These are phyloP conservation scores for Drosophila robusta DNA, from an alignment of 2,888 invertebrate genomes.

Conservation along the genomic window DNA sequence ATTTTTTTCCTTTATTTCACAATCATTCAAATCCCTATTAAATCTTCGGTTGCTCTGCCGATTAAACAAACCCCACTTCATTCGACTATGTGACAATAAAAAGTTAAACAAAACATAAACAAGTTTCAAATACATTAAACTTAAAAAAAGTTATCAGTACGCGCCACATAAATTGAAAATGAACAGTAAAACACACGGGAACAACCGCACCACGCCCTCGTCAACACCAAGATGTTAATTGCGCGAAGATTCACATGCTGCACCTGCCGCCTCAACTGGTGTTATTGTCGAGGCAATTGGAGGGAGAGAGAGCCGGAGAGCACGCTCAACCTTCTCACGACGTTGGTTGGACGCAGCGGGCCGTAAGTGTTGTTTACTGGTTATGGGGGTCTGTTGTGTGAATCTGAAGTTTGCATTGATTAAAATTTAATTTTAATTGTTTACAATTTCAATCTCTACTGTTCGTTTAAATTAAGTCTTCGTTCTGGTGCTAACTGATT, in stretches of 20 bases:
- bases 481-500: slow-evolving; percentile 25
- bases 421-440: slow-evolving; percentile 60
- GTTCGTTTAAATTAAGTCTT: slow-evolving; percentile 42
- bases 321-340: slow-evolving; percentile 16
- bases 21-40: slow-evolving; percentile 36
- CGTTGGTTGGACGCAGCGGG: slow-evolving; percentile 2
- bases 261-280: slow-evolving; percentile 42
- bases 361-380: slow-evolving; percentile 8
- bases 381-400: slow-evolving; percentile 18
- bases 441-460: slow-evolving; percentile 33
- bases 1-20: slow-evolving; percentile 63
- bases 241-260: slow-evolving; percentile 28
- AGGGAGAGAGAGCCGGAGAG: slow-evolving; percentile 47
- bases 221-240: slow-evolving; percentile 15
- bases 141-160: slow-evolving; percentile 65
- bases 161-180: slow-evolving; percentile 63
- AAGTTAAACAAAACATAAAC: slow-evolving; percentile 31
- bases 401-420: slow-evolving; percentile 52
- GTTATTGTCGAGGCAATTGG: slow-evolving; percentile 46
- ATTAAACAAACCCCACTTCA: slow-evolving; percentile 44
- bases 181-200: slow-evolving; percentile 20
- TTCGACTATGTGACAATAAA: slow-evolving; percentile 60
- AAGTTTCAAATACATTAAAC: slow-evolving; percentile 46
- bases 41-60: slow-evolving; percentile 34
- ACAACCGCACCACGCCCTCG: slow-evolving; percentile 16